phyloP scores from a whole-genome alignment of 2,113 vertebrate species.

The Chitala chitala region DNA sequence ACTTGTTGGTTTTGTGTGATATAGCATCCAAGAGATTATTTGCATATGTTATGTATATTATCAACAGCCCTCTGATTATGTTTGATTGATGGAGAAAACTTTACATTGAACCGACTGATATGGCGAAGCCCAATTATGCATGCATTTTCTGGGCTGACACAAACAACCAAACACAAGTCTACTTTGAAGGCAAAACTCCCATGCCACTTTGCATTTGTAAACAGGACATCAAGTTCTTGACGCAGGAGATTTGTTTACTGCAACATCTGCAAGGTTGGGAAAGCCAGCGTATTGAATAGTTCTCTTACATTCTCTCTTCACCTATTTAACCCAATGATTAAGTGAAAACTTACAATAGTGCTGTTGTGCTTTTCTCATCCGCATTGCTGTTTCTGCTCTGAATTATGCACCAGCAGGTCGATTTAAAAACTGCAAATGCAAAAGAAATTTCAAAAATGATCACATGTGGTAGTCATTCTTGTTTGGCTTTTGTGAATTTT shows the following conservation, averaged over 20 bases:
- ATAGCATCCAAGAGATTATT: slow-evolving; percentile 47
- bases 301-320: too few relatives aligned
- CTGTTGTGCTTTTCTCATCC: too few relatives aligned
- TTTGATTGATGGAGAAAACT: slow-evolving; percentile 57
- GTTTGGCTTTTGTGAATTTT: too few relatives aligned
- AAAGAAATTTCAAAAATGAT: too few relatives aligned
- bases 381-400: too few relatives aligned
- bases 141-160: slow-evolving; percentile 40
- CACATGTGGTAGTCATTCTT: too few relatives aligned
- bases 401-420: too few relatives aligned
- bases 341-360: too few relatives aligned
- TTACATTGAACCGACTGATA: slow-evolving; percentile 49
- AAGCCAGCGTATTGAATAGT: neutral
- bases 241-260: too few relatives aligned
- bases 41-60: slow-evolving; percentile 51
- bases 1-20: slow-evolving; percentile 39
- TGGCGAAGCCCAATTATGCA: slow-evolving; percentile 39
- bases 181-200: slow-evolving; percentile 40
- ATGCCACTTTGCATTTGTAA: slow-evolving; percentile 30
- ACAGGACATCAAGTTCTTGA: slow-evolving; percentile 35
- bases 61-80: slow-evolving; percentile 42
- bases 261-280: neutral
- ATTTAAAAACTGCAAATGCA: too few relatives aligned
- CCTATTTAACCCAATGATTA: too few relatives aligned
- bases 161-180: slow-evolving; percentile 31